Evolutionary conservation across 2,797 vertebrate genomes (phyloP).

Genomic region (Diplodus sargus): DNA sequence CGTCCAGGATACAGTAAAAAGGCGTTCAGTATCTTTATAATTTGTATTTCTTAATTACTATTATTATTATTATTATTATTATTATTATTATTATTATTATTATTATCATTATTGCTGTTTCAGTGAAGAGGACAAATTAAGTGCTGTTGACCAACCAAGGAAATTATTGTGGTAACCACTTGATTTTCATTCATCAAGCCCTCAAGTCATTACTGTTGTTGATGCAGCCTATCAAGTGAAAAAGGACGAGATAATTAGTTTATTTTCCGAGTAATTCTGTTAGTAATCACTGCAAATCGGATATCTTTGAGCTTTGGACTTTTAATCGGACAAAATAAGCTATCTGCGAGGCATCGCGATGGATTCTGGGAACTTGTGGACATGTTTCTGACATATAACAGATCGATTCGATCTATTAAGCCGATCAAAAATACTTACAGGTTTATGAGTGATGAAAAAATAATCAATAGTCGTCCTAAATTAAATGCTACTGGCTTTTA

Average conservation of each 20-base stretch:
- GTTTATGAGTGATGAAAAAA: not conserved
- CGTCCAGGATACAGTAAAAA: not conserved
- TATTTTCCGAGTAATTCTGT: not conserved
- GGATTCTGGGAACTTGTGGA: not conserved
- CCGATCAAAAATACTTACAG: not conserved
- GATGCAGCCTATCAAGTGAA: not conserved
- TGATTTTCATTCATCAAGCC: not conserved
- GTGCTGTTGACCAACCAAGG: not conserved
- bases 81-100: too few species aligned
- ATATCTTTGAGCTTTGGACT: not conserved
- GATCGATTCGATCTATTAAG: not conserved
- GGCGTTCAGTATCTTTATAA: not conserved
- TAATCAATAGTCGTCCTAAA: not conserved
- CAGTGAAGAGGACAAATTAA: not conserved
- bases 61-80: too few species aligned
- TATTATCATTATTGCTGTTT: not conserved
- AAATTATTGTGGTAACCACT: not conserved
- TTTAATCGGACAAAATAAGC: not conserved
- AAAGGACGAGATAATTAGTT: not conserved
- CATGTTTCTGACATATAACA: not conserved
- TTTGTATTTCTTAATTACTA: too few species aligned
- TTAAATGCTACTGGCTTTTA: not conserved
- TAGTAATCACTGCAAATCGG: not conserved
- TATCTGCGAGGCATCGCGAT: not conserved
- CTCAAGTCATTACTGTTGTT: not conserved